Percentiles rank a stretch among this genome's conserved stretches.
These are phyloP conservation scores for Chironomus tentans DNA, from an alignment of 2,888 invertebrate species.

Conservation along the genomic window DNA sequence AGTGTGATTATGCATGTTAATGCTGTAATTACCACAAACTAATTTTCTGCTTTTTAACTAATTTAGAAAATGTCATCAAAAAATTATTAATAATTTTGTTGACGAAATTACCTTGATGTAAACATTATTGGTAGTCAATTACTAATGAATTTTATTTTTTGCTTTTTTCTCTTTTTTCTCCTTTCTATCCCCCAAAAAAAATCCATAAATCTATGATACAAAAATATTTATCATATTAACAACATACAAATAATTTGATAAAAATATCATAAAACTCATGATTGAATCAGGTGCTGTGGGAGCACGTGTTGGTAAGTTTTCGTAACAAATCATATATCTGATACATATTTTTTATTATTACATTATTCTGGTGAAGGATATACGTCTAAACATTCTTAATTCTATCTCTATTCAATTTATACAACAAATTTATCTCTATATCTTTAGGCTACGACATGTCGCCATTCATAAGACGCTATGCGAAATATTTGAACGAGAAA, in stretches of 20 bases:
- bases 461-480: conserved; percentile 95
- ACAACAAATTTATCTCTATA: too few relatives aligned
- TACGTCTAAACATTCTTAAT: not conserved
- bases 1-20: too few relatives aligned
- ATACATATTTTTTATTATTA: not conserved
- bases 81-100: too few relatives aligned
- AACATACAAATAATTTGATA: not conserved
- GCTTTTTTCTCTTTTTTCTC: conserved; percentile 11
- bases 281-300: conserved; percentile 50
- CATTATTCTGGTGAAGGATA: not conserved
- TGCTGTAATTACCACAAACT: too few relatives aligned
- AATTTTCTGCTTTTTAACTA: too few relatives aligned
- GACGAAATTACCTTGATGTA: too few relatives aligned
- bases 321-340: conserved; percentile 28
- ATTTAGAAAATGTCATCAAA: too few relatives aligned
- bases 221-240: not conserved
- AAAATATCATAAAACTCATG: too few relatives aligned
- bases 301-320: conserved; percentile 55
- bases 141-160: not conserved
- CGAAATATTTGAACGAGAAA: conserved; percentile 99
- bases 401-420: conserved; percentile 38
- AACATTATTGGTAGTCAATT: too few relatives aligned
- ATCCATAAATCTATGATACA: not conserved
- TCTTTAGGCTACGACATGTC: conserved; percentile 97
- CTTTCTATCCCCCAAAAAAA: not conserved